Conservation (phyloP, 2,797 vertebrate genomes). For the Manis pentadactyla region DNA sequence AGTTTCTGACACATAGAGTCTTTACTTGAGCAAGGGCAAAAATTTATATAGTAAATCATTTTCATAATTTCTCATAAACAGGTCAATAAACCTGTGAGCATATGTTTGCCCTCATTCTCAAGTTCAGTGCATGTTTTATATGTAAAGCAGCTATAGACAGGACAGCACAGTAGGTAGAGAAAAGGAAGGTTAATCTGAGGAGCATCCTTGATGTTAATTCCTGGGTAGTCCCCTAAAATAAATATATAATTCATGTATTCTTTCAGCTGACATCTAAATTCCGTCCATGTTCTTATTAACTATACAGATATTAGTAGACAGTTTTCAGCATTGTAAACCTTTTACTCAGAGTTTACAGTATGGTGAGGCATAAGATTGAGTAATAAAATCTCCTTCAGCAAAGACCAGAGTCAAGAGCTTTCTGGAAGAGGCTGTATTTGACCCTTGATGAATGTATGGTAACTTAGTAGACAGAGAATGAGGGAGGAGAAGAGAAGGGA, state of each 20-base stretch:
- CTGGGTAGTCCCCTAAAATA: background rate
- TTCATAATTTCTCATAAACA: background rate
- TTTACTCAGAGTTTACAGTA: background rate
- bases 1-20: slow-evolving; percentile 49
- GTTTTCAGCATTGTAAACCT: background rate
- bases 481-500: background rate
- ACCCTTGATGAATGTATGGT: background rate
- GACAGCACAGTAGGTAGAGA: background rate
- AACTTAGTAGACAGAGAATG: background rate
- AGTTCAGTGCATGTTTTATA: background rate
- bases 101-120: background rate
- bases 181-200: background rate
- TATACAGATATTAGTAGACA: background rate
- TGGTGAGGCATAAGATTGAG: background rate
- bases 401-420: background rate
- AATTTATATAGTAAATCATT: background rate
- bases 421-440: background rate
- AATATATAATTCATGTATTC: background rate
- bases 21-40: slow-evolving; percentile 52
- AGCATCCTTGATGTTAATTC: background rate
- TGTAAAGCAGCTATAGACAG: background rate
- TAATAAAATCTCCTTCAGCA: background rate
- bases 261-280: slow-evolving; percentile 51
- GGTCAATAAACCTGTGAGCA: background rate
- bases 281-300: background rate